Base-by-base conservation (phyloP, 1,140 invertebrate genomes). In the Drosophila quadrilineata region DNA sequence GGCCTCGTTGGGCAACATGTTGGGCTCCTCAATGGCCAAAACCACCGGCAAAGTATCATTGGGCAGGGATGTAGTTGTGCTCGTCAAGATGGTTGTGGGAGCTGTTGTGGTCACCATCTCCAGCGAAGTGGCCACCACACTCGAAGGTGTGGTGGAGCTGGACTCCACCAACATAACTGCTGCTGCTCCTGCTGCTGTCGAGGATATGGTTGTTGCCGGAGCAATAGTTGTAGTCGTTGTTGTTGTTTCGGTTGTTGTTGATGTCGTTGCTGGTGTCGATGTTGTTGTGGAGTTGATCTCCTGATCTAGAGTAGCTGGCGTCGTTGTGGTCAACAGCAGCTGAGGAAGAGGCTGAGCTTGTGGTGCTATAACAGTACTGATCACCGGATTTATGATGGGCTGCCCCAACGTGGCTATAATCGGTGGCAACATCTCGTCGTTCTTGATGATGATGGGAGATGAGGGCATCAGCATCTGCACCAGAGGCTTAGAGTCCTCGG, bases 391-490 rank as follows among this genome's bases (percentile, higher is more conserved):
- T 70, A 92, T 90, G 1, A 91, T 82, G 29, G 91, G 71, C 2
- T 90, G 90, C 2, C 89, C 90, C 26, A 91, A 88, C 9, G 89
- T 90, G 3, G 90, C 89, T 1, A 91, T 90, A 5, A 92, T 52
- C 9, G 91, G 77, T 16, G 91, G 91, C 8, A 91, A 73, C 10
- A 91, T 77, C 10, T 87, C 76, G n/a, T 88, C 72, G 0, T 76
- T 85, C 2, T 46, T 70, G 17, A 69, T 76, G 8, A 89, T 40
- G 82, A 84, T 10, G 66, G 85, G 28, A 57, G 86, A 82, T 3
- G 67, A 28, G 0, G 76, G 74, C 6, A 88, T 69, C 10, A 89
- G 52, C 38, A 88, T 63, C 36, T 75, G 69, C 36, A 77, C 62
- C 14, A 77, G 50, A 5, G 73, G 74, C 26, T 85, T 49, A 73